phyloP scores from a whole-genome alignment of 53 echinoderm and acorn worm species.

The Mesocentrotus franciscanus region DNA sequence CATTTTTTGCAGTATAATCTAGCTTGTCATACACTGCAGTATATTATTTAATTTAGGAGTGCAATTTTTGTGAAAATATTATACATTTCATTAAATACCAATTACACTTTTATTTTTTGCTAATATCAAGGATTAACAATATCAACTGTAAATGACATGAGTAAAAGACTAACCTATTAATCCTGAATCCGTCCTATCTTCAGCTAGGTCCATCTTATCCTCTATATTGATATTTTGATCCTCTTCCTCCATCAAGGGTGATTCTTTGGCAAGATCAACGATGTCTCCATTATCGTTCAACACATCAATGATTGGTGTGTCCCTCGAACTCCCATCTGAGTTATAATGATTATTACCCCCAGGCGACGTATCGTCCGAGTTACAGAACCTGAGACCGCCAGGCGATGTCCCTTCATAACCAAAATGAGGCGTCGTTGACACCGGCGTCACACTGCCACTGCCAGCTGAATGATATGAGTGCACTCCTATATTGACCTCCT shows the following conservation, averaged over 20 bases:
- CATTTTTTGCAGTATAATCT: no score
- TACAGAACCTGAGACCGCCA: conserved; percentile 16
- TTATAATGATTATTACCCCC: conserved; percentile 33
- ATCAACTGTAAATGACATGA: neutral
- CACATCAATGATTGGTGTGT: conserved; percentile 51
- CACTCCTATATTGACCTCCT: conserved; percentile 64
- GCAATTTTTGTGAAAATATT: no score
- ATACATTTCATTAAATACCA: no score
- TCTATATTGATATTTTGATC: conserved; percentile 58
- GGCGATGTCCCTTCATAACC: conserved; percentile 19
- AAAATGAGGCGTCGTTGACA: conserved; percentile 2
- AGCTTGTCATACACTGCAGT: no score
- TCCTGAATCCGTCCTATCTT: conserved; percentile 4
- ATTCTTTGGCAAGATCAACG: conserved; percentile 54
- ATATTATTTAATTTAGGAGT: no score
- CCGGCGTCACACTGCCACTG: conserved; percentile 40
- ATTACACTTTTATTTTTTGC: no score
- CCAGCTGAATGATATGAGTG: neutral
- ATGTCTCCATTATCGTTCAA: conserved; percentile 44
- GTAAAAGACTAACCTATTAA: neutral
- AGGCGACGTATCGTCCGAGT: conserved; percentile 14
- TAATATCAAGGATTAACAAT: neutral
- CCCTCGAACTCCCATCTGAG: conserved; percentile 29
- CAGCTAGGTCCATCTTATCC: conserved; percentile 42
- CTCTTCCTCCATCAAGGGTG: conserved; percentile 58